Percentiles rank a stretch among this genome's conserved stretches.
Conservation (phyloP, 1,140 invertebrate genomes). For the Solenopsis invicta region DNA sequence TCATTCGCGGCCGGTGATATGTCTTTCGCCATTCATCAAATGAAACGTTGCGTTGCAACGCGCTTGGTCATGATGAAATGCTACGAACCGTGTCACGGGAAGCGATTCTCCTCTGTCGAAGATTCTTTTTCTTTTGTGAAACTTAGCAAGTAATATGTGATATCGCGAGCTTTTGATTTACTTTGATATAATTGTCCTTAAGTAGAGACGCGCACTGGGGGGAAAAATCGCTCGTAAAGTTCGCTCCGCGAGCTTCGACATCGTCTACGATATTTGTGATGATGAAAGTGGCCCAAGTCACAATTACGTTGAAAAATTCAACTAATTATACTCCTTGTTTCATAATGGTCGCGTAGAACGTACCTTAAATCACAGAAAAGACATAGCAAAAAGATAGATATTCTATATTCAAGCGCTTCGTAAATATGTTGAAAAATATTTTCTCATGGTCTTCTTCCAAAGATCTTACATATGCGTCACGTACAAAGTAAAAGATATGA, state of each 20-base stretch:
- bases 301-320: slow-evolving; percentile 9
- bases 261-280: slow-evolving; percentile 27
- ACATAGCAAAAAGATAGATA: slow-evolving; percentile 19
- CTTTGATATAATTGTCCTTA: slow-evolving; percentile 69
- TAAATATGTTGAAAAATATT: slow-evolving; percentile 24
- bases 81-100: slow-evolving; percentile 43
- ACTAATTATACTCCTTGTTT: slow-evolving; percentile 18
- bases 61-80: slow-evolving; percentile 59
- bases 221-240: slow-evolving; percentile 26
- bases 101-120: slow-evolving; percentile 64
- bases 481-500: slow-evolving; percentile 26
- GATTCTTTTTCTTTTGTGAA: slow-evolving; percentile 69
- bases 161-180: slow-evolving; percentile 75
- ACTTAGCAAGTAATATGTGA: slow-evolving; percentile 52
- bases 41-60: slow-evolving; percentile 56
- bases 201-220: slow-evolving; percentile 53
- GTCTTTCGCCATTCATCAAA: slow-evolving; percentile 72
- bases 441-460: not conserved
- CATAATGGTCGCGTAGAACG: not conserved
- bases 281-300: slow-evolving; percentile 47
- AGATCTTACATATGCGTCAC: slow-evolving; percentile 3
- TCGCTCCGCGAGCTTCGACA: slow-evolving; percentile 1
- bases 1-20: slow-evolving; percentile 75
- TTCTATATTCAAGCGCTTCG: slow-evolving; percentile 9
- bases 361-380: slow-evolving; percentile 28